phyloP scores from a whole-genome alignment of 1,140 invertebrate species.

The Drosophila ohnishii region DNA sequence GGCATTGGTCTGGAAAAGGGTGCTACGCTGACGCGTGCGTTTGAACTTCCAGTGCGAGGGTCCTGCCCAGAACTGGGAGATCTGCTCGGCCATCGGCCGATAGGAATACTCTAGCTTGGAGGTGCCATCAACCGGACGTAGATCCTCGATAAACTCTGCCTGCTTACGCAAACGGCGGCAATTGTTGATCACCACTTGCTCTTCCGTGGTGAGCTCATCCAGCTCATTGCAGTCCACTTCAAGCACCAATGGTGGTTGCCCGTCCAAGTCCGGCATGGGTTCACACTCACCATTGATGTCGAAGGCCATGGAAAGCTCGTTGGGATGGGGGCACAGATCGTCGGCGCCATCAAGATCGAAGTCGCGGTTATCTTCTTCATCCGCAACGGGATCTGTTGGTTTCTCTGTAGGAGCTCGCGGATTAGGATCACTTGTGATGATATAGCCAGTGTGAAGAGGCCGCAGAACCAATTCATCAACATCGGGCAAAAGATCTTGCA shows the following conservation, averaged over 20 bases:
- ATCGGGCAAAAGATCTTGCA: slow-evolving; percentile 44
- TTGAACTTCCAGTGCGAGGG: slow-evolving; percentile 83
- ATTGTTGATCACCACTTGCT: slow-evolving; percentile 63
- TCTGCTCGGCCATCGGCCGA: slow-evolving; percentile 75
- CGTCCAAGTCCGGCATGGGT: slow-evolving; percentile 65
- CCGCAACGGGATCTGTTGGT: neutral
- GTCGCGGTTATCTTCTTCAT: slow-evolving; percentile 40
- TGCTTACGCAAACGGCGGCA: slow-evolving; percentile 71
- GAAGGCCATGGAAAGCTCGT: slow-evolving; percentile 72
- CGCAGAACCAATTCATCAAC: slow-evolving; percentile 54
- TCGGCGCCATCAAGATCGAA: slow-evolving; percentile 23
- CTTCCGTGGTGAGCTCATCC: slow-evolving; percentile 75
- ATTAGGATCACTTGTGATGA: slow-evolving; percentile 75
- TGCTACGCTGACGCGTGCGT: slow-evolving; percentile 46
- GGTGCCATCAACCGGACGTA: slow-evolving; percentile 72
- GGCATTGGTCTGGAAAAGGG: slow-evolving; percentile 36
- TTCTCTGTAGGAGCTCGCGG: slow-evolving; percentile 32
- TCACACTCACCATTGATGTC: slow-evolving; percentile 81
- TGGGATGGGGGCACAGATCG: slow-evolving; percentile 57
- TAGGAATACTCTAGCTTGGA: slow-evolving; percentile 81
- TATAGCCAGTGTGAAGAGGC: slow-evolving; percentile 71
- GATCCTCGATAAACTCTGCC: slow-evolving; percentile 69
- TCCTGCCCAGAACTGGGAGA: slow-evolving; percentile 82
- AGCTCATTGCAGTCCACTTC: slow-evolving; percentile 65
- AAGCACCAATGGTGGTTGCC: slow-evolving; percentile 28